Evolutionary conservation across 2,888 invertebrate species (phyloP).

Genomic region (Dioctria rufipes): DNA sequence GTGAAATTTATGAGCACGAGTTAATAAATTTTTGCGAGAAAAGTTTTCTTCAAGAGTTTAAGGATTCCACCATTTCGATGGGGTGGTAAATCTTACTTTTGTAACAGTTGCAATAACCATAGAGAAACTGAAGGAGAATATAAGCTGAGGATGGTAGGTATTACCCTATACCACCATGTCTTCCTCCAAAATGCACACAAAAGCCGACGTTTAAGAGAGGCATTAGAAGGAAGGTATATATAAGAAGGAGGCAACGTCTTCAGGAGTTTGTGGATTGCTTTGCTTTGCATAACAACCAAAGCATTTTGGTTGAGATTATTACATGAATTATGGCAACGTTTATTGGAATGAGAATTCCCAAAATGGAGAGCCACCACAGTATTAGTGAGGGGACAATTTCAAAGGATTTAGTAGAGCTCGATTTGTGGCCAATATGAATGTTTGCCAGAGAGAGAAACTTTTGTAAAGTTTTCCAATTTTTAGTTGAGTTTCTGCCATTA

Average conservation of each 20-base stretch:
- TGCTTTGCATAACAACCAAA: constrained; percentile 41
- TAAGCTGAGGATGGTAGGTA: not conserved
- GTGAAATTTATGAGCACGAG: constrained; percentile 41
- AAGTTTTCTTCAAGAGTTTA: constrained; percentile 36
- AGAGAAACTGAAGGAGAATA: not conserved
- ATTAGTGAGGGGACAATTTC: not conserved
- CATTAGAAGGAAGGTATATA: too few relatives aligned
- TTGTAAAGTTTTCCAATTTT: constrained; percentile 6
- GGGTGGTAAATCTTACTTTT: constrained; percentile 24
- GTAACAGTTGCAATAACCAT: constrained; percentile 25
- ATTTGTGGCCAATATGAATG: not conserved
- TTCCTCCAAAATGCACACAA: constrained; percentile 31
- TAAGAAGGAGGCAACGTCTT: not conserved
- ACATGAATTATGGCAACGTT: constrained; percentile 62
- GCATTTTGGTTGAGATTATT: constrained; percentile 61
- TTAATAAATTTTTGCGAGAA: constrained; percentile 45
- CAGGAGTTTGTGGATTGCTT: not conserved
- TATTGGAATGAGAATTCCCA: constrained; percentile 56
- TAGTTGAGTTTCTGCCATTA: constrained; percentile 7
- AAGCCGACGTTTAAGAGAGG: constrained; percentile 7
- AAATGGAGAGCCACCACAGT: constrained; percentile 6
- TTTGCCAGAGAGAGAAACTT: too few relatives aligned
- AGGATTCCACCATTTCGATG: constrained; percentile 17
- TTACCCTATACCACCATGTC: not conserved
- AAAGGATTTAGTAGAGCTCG: constrained; percentile 15